Conservation (phyloP, 1,140 invertebrate species). For the Camponotus floridanus region DNA sequence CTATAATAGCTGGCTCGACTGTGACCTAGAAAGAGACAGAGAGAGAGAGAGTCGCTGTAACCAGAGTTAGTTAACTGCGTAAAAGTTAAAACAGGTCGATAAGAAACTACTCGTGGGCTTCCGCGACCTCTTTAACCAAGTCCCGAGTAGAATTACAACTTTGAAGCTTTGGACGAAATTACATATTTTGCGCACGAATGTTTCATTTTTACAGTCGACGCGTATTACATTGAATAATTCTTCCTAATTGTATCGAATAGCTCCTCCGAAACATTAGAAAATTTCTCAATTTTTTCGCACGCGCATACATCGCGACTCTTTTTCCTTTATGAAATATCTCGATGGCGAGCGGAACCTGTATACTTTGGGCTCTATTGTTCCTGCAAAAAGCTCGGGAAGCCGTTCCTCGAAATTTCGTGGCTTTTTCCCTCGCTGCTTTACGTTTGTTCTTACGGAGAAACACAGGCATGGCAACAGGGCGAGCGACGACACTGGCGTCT, state of each 20-base stretch:
- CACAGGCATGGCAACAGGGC: conserved; percentile 70
- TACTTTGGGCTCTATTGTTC: background rate
- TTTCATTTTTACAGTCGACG: background rate
- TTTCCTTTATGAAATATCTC: background rate
- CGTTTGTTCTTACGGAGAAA: conserved; percentile 22
- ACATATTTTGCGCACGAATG: conserved; percentile 1
- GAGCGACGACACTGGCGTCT: conserved; percentile 61
- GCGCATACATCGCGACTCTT: background rate
- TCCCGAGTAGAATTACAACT: conserved; percentile 18
- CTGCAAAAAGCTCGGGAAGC: background rate
- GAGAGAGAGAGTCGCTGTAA: conserved; percentile 7
- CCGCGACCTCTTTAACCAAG: conserved; percentile 4
- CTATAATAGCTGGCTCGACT: conserved; percentile 24
- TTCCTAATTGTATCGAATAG: background rate
- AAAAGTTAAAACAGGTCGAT: conserved; percentile 54
- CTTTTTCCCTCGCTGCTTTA: background rate
- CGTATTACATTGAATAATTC: conserved; percentile 13
- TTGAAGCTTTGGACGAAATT: background rate
- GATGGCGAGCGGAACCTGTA: background rate
- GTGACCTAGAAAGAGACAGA: conserved; percentile 45
- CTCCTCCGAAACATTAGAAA: no score
- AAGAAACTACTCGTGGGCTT: conserved; percentile 47
- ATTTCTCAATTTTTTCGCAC: no score
- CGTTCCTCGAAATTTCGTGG: conserved; percentile 28
- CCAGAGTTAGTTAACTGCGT: conserved; percentile 41